A percentile compares a stretch with the other conserved stretches of the same genome.
These are phyloP conservation scores for Heterodera schachtii DNA, from an alignment of 1,140 invertebrate species.

Conservation along the genomic window DNA sequence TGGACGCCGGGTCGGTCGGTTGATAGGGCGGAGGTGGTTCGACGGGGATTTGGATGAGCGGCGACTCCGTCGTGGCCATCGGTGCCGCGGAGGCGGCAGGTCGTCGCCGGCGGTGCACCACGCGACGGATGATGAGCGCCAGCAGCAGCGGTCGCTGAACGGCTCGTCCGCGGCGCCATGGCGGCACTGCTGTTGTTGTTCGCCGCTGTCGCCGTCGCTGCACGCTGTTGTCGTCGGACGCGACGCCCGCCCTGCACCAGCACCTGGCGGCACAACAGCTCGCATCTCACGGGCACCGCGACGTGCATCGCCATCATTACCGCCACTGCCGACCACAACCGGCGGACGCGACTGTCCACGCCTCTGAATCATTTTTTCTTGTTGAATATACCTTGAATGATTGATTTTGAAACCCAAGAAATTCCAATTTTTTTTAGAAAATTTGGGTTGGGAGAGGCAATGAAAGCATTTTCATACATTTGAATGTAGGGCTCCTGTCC, in stretches of 20 bases:
- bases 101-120: background rate
- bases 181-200: slow-evolving; percentile 17
- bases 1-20: slow-evolving; percentile 40
- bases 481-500: too few relatives aligned
- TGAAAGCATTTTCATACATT: too few relatives aligned
- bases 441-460: too few relatives aligned
- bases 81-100: slow-evolving; percentile 22
- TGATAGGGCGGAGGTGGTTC: slow-evolving; percentile 59
- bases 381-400: background rate
- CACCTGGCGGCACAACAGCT: slow-evolving; percentile 13
- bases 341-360: background rate
- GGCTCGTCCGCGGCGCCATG: background rate
- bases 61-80: slow-evolving; percentile 24
- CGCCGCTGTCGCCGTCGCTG: background rate
- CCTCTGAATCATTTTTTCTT: background rate
- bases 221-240: background rate
- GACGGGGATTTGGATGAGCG: slow-evolving; percentile 22
- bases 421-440: too few relatives aligned
- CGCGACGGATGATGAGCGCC: background rate
- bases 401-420: too few relatives aligned
- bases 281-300: background rate
- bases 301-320: background rate
- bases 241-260: background rate
- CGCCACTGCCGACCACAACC: background rate
- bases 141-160: background rate